Evolutionary conservation across 2,797 vertebrate genomes (phyloP), one percentile per base, ranked within the genome.

Genomic region (Poeciliopsis turneri): DNA sequence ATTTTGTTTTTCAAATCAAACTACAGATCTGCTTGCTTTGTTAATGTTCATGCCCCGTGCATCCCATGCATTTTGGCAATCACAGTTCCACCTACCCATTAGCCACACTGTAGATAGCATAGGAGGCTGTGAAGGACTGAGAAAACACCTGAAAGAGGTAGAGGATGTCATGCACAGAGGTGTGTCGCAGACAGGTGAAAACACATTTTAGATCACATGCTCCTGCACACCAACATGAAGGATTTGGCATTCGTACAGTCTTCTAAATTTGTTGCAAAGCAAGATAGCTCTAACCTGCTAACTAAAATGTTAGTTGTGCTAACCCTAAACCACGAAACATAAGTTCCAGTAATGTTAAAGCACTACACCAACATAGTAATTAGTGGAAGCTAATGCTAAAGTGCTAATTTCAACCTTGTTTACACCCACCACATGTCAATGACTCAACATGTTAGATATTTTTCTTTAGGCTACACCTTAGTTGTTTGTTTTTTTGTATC

Each of bases 121-220:
- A 96, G 90, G 92, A 95, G 91, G 96, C 96, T 89, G 94, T 96
- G 95, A 95, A 96, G 93, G 96, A 96, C 94, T 96, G 95, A 93
- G 95, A 95, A 94, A 96, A 95, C 87, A 96, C 95, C 96, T 97
- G 94, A 86, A 96, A 93, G 87, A 93, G 92, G 95, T 93, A 95
- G 86, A 96, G 92, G 90, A 95, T 89, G 95, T 87, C 89, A 90
- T 93, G 92, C 94, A 87, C 86, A 93, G 82, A 91, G 80, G 84
- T 82, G 89, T 69, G 81, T 89, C 28, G 80, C 83, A 90, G 84
- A 91, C 78, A 87, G 75, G 84, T 82, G 72, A 88, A 71, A 91
- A 85, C 79, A 86, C 30, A 86, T 76, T 90, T 84, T 3, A 88
- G 85, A 84, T 84, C 83, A 86, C 79, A 85, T 86, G 84, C 82